phyloP scores from a whole-genome alignment of 2,113 vertebrate species.

The Thunnus thynnus region DNA sequence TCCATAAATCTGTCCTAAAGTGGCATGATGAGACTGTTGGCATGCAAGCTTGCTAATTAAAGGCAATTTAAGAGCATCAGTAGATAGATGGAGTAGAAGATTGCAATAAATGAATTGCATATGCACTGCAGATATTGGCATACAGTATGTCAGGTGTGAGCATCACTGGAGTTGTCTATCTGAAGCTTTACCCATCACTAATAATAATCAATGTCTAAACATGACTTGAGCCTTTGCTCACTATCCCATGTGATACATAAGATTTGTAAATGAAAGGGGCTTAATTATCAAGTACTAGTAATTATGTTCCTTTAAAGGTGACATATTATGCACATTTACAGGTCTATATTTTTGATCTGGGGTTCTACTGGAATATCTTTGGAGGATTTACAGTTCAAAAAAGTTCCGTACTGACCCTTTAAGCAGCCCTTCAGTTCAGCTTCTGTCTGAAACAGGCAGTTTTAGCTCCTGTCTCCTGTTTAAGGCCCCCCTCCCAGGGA shows the following conservation, averaged over 20 bases:
- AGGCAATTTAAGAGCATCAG: slow-evolving; percentile 10
- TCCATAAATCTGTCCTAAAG: slow-evolving; percentile 22
- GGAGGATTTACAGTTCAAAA: no score
- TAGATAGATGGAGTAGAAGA: not conserved
- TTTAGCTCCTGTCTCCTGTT: no score
- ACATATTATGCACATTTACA: no score
- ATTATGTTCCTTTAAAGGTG: no score
- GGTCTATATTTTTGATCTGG: no score
- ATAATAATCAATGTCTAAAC: not conserved
- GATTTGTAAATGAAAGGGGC: not conserved
- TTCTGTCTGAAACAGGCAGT: no score
- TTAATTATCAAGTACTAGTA: not conserved
- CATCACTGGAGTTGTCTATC: not conserved
- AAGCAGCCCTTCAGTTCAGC: no score
- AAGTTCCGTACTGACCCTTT: no score
- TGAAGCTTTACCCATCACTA: not conserved
- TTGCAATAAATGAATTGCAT: not conserved
- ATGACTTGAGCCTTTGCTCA: not conserved
- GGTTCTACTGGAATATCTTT: no score
- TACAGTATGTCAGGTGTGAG: not conserved
- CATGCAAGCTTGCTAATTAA: slow-evolving; percentile 12
- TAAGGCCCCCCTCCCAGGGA: no score
- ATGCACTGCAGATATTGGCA: not conserved
- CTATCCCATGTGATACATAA: no score
- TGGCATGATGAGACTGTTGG: slow-evolving; percentile 1